phyloP scores from a whole-genome alignment of 2,113 vertebrate genomes.

The Vulpes vulpes region DNA sequence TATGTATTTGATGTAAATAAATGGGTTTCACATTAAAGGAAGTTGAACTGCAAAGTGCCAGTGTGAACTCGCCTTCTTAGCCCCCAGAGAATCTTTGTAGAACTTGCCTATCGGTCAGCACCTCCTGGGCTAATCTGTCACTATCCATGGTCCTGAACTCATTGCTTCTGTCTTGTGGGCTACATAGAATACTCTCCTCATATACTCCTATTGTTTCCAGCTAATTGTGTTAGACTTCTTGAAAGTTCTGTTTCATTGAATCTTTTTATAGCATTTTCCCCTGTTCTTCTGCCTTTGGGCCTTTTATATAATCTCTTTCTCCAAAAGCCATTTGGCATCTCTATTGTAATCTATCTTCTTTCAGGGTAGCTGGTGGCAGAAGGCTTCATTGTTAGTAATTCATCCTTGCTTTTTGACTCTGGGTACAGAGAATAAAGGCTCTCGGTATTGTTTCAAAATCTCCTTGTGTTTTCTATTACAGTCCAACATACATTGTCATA shows the following conservation, averaged over 20 bases:
- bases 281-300: background rate
- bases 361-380: background rate
- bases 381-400: background rate
- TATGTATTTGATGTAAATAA: background rate
- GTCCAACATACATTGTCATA: background rate
- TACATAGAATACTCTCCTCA: background rate
- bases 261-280: background rate
- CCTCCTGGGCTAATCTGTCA: background rate
- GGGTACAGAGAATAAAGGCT: background rate
- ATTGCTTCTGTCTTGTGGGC: background rate
- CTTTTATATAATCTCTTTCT: slow-evolving; percentile 41
- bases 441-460: background rate
- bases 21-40: background rate
- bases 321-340: background rate
- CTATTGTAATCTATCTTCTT: background rate
- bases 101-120: background rate
- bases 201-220: background rate
- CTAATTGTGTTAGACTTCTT: slow-evolving; percentile 3
- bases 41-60: background rate
- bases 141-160: background rate
- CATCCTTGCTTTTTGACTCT: background rate
- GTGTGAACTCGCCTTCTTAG: background rate
- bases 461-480: background rate
- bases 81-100: background rate
- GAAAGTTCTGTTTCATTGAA: background rate